These are phyloP conservation scores for pig (Sus scrofa) DNA, from an alignment of 2,113 vertebrate species.

Conservation along the genomic window DNA sequence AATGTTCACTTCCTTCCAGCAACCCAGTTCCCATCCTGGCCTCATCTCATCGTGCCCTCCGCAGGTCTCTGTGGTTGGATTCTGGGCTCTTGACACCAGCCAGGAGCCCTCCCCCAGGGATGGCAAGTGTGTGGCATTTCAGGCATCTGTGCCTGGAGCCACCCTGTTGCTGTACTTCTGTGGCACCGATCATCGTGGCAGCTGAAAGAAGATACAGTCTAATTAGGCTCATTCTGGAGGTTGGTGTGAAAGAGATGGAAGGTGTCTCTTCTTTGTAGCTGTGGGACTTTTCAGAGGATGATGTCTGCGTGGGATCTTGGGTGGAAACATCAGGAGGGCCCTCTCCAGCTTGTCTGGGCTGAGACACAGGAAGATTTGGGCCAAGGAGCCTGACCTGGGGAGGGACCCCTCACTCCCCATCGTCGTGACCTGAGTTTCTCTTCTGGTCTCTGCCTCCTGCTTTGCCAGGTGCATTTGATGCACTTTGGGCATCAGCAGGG, in stretches of 20 bases:
- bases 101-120: rapidly evolving
- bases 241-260: slow-evolving; percentile 47
- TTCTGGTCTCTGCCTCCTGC: not conserved
- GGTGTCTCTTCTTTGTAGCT: slow-evolving; percentile 44
- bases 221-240: slow-evolving; percentile 52
- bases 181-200: not conserved
- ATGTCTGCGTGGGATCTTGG: not conserved
- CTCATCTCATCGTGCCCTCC: not conserved
- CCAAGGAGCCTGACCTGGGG: not conserved
- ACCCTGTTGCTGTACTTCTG: not conserved
- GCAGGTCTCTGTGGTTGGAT: not conserved
- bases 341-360: not conserved
- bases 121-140: not conserved
- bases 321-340: not conserved
- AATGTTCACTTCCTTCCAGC: slow-evolving; percentile 54
- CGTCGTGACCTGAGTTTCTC: not conserved
- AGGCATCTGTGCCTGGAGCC: not conserved
- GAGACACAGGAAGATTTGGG: not conserved
- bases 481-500: not conserved
- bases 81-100: not conserved
- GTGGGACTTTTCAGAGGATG: slow-evolving; percentile 39
- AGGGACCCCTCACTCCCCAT: not conserved
- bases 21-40: not conserved
- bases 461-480: not conserved
- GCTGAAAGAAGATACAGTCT: slow-evolving; percentile 37